Evolutionary conservation across 2,113 vertebrate genomes (phyloP), one percentile per base, ranked within the genome.

Genomic region (Dryoscopus gambensis): DNA sequence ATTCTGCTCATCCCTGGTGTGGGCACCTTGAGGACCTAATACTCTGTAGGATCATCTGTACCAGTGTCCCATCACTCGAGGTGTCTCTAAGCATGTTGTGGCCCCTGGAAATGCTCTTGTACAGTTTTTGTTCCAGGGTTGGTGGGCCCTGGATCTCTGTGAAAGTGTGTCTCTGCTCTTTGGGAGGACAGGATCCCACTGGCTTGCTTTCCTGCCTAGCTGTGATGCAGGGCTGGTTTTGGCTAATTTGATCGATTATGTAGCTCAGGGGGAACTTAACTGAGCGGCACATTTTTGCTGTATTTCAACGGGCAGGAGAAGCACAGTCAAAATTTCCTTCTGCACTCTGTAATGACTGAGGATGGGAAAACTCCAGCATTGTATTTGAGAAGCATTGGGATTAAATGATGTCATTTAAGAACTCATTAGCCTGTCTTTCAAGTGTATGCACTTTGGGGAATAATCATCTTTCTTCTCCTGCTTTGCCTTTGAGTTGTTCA

Each of bases 401-500:
- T 95, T 97, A 92, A 95, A 94, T 86, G 85, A 57, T 92, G 79
- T 89, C 60, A 40, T 96, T 97, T 94, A 95, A 86, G 86, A 94
- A 94, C 83, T 95, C 93, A 93, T 96, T 96, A 93, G 64, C 68
- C 59, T 86, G 92, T 92, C 94, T 97, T 98, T 97, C 76, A 59
- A 93, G 89, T 83, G 69, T 87, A 23, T 69, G 87, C 71, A 93
- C 86, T 93, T 94, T 47, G 49, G 63, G 84, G 65, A 97, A 85
- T 95, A 96, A 97, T 93, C 90, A 91, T 95, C 94, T 97, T 94
- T 76, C 92, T 96, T 96, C 77, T 87, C 60, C 47, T 69, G 57
- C 87, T 95, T 95, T 97, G 88, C 91, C 79, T 91, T 96, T 89
- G 84, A 91, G 76, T 77, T 93, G 35, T 56, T 79, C 6, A 0